These are phyloP conservation scores for Drosophila melanica DNA, from an alignment of 1,140 invertebrate species.

Conservation along the genomic window DNA sequence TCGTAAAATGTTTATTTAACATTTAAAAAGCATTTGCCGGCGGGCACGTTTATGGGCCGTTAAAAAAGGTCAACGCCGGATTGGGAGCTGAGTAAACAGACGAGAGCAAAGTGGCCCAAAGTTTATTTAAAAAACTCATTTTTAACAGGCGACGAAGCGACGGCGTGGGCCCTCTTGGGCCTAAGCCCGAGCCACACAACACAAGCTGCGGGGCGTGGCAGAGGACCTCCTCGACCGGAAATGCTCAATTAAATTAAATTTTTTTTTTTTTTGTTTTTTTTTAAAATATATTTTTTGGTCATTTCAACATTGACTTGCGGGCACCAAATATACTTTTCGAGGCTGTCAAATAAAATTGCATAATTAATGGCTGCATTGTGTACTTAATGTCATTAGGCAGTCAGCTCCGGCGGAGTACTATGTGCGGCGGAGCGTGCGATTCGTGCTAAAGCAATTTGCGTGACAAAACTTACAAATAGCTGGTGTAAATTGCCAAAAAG, in stretches of 20 bases:
- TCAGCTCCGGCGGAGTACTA: background rate
- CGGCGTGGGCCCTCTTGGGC: conserved; percentile 4
- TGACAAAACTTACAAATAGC: conserved; percentile 56
- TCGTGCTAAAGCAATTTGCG: conserved; percentile 33
- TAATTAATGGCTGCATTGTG: conserved; percentile 54
- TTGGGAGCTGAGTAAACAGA: conserved; percentile 57
- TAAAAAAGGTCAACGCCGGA: conserved; percentile 65
- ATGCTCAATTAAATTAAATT: conserved; percentile 71
- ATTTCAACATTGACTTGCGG: conserved; percentile 1
- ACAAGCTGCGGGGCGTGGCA: conserved; percentile 1
- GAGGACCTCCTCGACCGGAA: conserved; percentile 51
- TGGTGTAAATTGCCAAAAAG: conserved; percentile 16
- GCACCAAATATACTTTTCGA: conserved; percentile 30
- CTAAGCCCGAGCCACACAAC: conserved; percentile 70
- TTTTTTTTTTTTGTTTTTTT: no score
- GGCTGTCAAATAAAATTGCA: conserved; percentile 28
- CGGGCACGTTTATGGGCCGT: conserved; percentile 76
- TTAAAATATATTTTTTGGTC: background rate
- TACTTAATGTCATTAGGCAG: conserved; percentile 45
- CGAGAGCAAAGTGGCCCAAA: conserved; percentile 68
- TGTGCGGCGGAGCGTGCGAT: background rate
- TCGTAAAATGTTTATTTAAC: conserved; percentile 80
- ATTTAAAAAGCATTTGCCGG: conserved; percentile 77
- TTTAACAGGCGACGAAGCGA: conserved; percentile 58
- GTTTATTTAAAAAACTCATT: conserved; percentile 83